Evolutionary conservation across 2,113 vertebrate species (phyloP), one percentile per base, ranked within the genome.

Genomic region (Tinamus guttatus): DNA sequence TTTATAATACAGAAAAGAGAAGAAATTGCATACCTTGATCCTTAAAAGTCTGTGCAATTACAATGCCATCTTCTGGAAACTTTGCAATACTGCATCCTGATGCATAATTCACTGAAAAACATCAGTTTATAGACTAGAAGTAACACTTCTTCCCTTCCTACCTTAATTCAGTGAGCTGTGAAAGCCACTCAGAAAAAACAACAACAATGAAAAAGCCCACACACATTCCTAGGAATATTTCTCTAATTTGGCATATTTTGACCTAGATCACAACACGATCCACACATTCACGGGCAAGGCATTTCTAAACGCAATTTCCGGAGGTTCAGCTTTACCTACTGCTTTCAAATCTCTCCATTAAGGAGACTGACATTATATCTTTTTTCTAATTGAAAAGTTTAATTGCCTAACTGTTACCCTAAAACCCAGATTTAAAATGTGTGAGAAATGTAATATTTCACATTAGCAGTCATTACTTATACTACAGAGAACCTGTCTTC

Each of bases 51-150:
- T 99, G 99, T 94, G 99, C 98, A 56, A 99, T 99, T 84, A 99
- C 99, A 17, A 99, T 98, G 93, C 99, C 99, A 96, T 99, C 99
- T 95, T 99, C 98, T 92, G 99, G 99, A 94, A 99, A 99, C 17
- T 98, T 99, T 2, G 99, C 99, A 20, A 99, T 99, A 94, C 99
- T 99, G 98, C 99, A 99, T 19, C 99, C 99, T 1, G 99, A 99
- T 1, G 99, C 99, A 0, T 99, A 99, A 81, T 99, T 99, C 99
- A 99, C 99, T 99, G 84, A 84, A 85, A 97, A 74, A 90, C 24
- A 94, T 8, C 70, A 13, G 63, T n/a, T 81, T 8, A 74, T 45
- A 76, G 28, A 56, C 25, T 41, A 34, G 71, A 77, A 77, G 30
- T 2, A 1, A 81, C 9, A n/a, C 5, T 51, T 11, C 7, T 20